Evolutionary conservation across 2,797 vertebrate species (phyloP).

Genomic region (Falco berigora): DNA sequence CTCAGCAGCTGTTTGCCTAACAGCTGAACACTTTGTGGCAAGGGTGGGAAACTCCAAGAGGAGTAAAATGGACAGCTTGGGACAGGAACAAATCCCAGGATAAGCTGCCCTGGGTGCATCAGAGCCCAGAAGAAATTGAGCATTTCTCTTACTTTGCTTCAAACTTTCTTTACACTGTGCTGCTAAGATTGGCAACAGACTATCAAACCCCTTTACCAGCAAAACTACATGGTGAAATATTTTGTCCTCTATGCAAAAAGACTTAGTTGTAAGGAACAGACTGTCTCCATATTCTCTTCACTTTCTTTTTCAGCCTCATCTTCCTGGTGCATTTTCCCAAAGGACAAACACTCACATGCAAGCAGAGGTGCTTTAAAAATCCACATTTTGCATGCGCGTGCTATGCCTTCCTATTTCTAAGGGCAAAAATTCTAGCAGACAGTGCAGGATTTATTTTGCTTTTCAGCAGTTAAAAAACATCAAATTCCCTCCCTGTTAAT

Average conservation of each 20-base stretch:
- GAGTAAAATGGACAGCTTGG: background rate
- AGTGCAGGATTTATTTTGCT: background rate
- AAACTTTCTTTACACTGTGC: background rate
- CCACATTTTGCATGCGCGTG: background rate
- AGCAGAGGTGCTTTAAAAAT: background rate
- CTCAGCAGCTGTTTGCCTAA: background rate
- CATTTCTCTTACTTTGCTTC: background rate
- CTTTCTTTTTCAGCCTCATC: background rate
- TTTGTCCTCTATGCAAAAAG: background rate
- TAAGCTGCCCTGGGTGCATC: background rate
- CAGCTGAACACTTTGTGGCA: background rate
- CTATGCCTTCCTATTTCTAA: background rate
- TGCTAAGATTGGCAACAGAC: background rate
- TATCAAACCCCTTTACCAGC: background rate
- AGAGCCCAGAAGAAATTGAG: background rate
- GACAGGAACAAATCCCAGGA: background rate
- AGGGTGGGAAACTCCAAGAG: background rate
- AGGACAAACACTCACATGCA: background rate
- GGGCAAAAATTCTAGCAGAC: background rate
- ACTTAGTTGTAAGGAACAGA: background rate
- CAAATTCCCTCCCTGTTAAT: background rate
- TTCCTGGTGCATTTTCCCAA: background rate
- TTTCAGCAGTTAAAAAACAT: background rate
- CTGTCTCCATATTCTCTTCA: background rate
- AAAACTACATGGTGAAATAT: background rate